Conservation (phyloP, 92 coral and sea anemone genomes). For the Scolanthus callimorphus region DNA sequence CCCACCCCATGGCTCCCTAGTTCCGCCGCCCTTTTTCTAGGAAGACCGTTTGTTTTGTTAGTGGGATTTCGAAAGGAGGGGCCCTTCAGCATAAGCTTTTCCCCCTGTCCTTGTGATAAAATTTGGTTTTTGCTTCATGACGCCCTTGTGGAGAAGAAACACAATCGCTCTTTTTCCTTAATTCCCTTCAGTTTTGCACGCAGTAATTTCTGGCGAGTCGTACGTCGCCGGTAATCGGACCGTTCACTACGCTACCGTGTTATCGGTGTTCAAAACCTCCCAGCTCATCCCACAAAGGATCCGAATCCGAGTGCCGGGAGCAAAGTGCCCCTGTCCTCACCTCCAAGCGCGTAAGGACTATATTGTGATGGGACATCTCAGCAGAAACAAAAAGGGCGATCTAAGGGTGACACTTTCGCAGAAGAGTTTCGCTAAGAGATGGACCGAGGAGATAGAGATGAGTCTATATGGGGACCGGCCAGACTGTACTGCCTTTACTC, state of each 20-base stretch:
- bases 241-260: constrained; percentile 1
- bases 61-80: too few species aligned
- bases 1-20: too few species aligned
- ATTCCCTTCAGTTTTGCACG: not conserved
- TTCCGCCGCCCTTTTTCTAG: too few species aligned
- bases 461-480: not conserved
- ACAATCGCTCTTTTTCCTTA: too few species aligned
- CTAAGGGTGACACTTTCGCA: constrained; percentile 10
- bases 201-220: not conserved
- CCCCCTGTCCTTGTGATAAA: too few species aligned
- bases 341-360: constrained; percentile 41
- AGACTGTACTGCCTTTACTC: too few species aligned
- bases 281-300: constrained; percentile 2
- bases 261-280: constrained; percentile 10
- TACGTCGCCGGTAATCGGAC: not conserved
- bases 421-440: constrained; percentile 19
- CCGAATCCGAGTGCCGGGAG: constrained; percentile 17
- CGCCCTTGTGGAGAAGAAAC: too few species aligned
- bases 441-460: constrained; percentile 7
- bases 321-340: constrained; percentile 31
- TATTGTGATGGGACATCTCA: constrained; percentile 40
- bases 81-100: too few species aligned
- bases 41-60: too few species aligned
- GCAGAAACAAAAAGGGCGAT: constrained; percentile 6
- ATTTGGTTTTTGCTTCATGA: too few species aligned